phyloP scores from a whole-genome alignment of 1,140 invertebrate species.

The Cotesia typhae region DNA sequence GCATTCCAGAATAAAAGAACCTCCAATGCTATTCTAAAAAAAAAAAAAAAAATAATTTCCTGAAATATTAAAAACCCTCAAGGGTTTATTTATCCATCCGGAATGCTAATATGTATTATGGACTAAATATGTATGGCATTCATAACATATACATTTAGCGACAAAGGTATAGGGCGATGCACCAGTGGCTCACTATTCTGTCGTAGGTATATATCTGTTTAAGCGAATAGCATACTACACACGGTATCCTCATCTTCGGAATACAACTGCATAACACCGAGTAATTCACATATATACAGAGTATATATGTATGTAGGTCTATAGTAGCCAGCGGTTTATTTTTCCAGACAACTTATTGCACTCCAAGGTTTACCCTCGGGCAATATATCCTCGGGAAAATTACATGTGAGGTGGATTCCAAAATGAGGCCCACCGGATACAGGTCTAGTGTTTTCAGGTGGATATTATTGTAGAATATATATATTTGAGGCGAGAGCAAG shows the following conservation, averaged over 20 bases:
- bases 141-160: not conserved
- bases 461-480: slow-evolving; percentile 5
- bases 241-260: slow-evolving; percentile 16
- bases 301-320: too few species aligned
- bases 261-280: slow-evolving; percentile 22
- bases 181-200: slow-evolving; percentile 1
- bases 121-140: slow-evolving; percentile 1
- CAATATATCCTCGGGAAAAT: slow-evolving; percentile 22
- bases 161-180: slow-evolving; percentile 10
- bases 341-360: slow-evolving; percentile 25
- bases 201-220: not conserved
- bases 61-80: too few species aligned
- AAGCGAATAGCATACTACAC: not conserved
- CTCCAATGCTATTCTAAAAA: too few species aligned
- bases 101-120: not conserved
- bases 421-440: slow-evolving; percentile 18
- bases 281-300: not conserved
- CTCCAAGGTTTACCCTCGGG: slow-evolving; percentile 18
- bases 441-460: not conserved
- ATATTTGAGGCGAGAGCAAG: not conserved
- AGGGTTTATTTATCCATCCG: not conserved
- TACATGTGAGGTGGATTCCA: slow-evolving; percentile 13
- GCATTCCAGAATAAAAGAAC: too few species aligned
- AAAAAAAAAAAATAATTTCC: too few species aligned
- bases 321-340: slow-evolving; percentile 15